Evolutionary conservation across 2,888 invertebrate species (phyloP).

Genomic region (Spilosoma lubricipeda): DNA sequence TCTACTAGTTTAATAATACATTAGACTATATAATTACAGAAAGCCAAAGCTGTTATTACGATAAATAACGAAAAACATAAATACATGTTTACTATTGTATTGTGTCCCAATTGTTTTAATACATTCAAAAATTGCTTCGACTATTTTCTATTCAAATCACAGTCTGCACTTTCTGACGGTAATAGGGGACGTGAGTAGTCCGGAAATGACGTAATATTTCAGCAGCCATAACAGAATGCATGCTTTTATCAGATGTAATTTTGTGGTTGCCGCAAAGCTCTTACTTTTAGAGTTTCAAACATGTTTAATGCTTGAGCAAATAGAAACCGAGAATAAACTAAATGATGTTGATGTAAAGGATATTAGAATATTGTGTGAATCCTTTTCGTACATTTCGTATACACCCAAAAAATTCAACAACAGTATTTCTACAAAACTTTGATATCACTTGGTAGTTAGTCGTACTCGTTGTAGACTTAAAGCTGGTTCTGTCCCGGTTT

Average conservation of each 20-base stretch:
- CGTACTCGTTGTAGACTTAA: too few species aligned
- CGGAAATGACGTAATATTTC: constrained; percentile 32
- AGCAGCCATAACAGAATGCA: constrained; percentile 19
- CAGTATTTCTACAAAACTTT: too few species aligned
- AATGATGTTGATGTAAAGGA: neutral
- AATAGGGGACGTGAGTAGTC: constrained; percentile 25
- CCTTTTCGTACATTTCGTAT: too few species aligned
- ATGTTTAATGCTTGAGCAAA: neutral
- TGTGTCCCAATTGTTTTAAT: neutral
- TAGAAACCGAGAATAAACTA: neutral
- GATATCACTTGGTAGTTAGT: too few species aligned
- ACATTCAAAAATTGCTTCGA: constrained; percentile 1
- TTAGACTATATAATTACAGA: neutral
- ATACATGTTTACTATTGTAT: neutral
- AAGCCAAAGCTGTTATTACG: neutral
- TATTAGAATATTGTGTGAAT: neutral
- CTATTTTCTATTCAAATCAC: constrained; percentile 22
- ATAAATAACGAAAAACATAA: neutral
- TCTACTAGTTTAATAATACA: too few species aligned
- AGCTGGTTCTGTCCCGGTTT: too few species aligned
- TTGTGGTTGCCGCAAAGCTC: constrained; percentile 14
- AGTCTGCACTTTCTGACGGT: constrained; percentile 25
- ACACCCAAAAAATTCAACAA: too few species aligned
- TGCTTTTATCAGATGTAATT: constrained; percentile 26
- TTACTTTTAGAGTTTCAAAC: constrained; percentile 14